Evolutionary conservation across 2,113 vertebrate species (phyloP), one percentile per base, ranked within the genome.

Genomic region (Anguilla japonica): DNA sequence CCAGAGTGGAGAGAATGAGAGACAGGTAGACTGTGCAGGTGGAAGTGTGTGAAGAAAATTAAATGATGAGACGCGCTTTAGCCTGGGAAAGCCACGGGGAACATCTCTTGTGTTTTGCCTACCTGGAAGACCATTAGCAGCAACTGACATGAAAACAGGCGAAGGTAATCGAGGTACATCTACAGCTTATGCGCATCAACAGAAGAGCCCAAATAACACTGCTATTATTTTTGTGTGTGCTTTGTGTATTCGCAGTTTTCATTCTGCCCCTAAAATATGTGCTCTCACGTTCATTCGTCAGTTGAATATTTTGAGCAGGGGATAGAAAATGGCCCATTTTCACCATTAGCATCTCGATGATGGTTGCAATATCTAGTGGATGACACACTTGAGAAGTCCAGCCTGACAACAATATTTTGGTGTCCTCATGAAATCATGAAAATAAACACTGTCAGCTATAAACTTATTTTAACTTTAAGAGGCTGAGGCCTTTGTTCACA

Each of bases 1-100:
- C 46, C 46, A 8, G 0, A 81, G 0, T 80, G 60, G 81, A 88
- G 83, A 75, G 84, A 83, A 67, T 67, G 83, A 87, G 50, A n/a
- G 39, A 84, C 79, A 50, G 3, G 29, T 9, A 18, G n/a, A 40
- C 81, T 40, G 53, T 14, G 1, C 26, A 14, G 40, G 57, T 63
- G 56, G 40, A 53, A 46, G 3, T 60, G 41, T 26, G 39, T n/a
- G 29, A 9, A 34, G 39, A 50, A 41, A 41, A 71, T 40, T 13
- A 40, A 7, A 82, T 26, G n/a, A 63, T 82, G 20, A 82, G 14
- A 79, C 26, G 53, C 16, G 15, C 80, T 60, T 22, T 40, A 71
- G 86, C 86, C 43, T 15, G 41, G 81, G 81, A 43, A 83, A 39
- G 29, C 60, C 14, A 11, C 53, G 79, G 60, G 63, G 50, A 41